These are phyloP conservation scores for mouse (Mus musculus) DNA, from an alignment of 2,113 vertebrate genomes.

Conservation along the genomic window DNA sequence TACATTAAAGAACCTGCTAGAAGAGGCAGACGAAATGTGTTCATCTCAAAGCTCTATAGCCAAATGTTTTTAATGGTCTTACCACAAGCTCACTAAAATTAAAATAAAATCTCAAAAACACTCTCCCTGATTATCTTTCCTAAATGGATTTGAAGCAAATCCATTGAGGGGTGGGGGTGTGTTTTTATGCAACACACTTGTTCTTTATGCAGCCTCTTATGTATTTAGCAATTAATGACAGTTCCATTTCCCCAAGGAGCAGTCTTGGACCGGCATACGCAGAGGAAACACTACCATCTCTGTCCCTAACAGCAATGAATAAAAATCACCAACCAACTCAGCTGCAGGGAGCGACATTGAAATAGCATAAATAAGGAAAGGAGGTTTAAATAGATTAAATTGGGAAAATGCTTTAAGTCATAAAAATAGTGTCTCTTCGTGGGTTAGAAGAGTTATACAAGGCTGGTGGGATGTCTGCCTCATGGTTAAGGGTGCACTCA, in stretches of 20 bases:
- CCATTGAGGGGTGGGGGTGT: neutral
- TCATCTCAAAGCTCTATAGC: conserved; percentile 18
- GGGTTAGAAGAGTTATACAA: neutral
- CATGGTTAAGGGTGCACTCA: neutral
- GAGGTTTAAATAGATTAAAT: conserved; percentile 11
- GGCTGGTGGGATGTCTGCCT: neutral
- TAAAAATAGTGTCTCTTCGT: neutral
- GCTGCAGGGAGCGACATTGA: neutral
- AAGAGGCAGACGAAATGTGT: conserved; percentile 47
- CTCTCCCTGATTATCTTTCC: conserved; percentile 19
- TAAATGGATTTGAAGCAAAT: conserved; percentile 56
- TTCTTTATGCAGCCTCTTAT: conserved; percentile 38
- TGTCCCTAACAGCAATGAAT: neutral
- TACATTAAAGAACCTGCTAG: conserved; percentile 64
- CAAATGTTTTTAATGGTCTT: conserved; percentile 59
- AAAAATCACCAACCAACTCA: conserved; percentile 1
- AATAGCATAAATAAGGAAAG: conserved; percentile 2
- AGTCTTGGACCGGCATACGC: neutral
- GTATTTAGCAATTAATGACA: conserved; percentile 32
- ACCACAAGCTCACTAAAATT: conserved; percentile 47
- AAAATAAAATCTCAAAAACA: conserved; percentile 63
- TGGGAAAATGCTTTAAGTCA: neutral
- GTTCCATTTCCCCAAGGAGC: conserved; percentile 62
- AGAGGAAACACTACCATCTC: conserved; percentile 21
- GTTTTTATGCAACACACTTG: neutral